Evolutionary conservation across 1,140 invertebrate species (phyloP), one percentile per base, ranked within the genome.

Genomic region (Drosophila setifemur): DNA sequence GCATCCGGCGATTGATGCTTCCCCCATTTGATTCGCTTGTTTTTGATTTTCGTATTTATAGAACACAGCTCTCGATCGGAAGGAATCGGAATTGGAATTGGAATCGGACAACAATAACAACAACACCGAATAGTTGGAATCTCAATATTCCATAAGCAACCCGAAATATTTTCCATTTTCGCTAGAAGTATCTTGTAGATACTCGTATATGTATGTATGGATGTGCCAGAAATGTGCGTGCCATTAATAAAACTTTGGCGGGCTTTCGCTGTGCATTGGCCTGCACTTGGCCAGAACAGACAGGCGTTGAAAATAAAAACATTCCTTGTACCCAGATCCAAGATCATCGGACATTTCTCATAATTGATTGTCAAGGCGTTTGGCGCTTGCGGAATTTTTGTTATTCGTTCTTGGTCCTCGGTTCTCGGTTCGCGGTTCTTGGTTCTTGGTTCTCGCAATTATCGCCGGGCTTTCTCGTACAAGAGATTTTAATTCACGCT

Each of bases 281-380:
- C 60, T 48, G 58, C 57, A 58, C 33, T 47, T 23, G 37, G 12
- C 8, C 11, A 7, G 35, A 49, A 43, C 18, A 48, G 26, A 37
- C 4, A 31, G 19, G 16, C 9, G 31, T 28, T 2, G 8, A 44
- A 49, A 44, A 55, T 18, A 48, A 52, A 45, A 67, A 29, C 35
- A 57, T 73, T 73, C 35, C 28, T 26, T 14, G 2, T 23, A 5
- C 21, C 21, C 21, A 2, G 21, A 52, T 39, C 35, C 43, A 53
- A 31, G 39, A 52, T 39, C 28, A 18, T 60, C 55, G 45, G 47
- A 49, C 69, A 40, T 57, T 49, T 66, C 58, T 67, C 74, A 78
- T 83, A 83, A 83, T 83, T 83, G 79, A 83, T 85, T 78, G 79
- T 72, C 79, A 83, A 83, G 79, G 79, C 79, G 70, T 60, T 73